These are phyloP conservation scores for Cryptocephalus primarius DNA, from an alignment of 2,888 invertebrate genomes.

Conservation along the genomic window DNA sequence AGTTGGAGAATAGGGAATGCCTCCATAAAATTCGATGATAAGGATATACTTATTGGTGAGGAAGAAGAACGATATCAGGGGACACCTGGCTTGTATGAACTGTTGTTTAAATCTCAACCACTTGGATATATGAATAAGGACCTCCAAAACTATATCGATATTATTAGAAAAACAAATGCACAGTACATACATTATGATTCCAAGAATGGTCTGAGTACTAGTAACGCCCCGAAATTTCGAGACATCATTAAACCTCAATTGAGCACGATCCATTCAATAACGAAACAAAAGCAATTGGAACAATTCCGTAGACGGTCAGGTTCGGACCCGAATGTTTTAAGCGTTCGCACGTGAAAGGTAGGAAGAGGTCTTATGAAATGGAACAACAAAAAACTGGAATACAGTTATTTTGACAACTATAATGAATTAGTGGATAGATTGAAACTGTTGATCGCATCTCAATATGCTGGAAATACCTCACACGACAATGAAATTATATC, in stretches of 20 bases:
- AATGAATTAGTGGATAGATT: conserved; percentile 23
- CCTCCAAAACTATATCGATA: conserved; percentile 4
- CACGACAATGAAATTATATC: conserved; percentile 27
- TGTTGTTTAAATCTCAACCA: conserved; percentile 3
- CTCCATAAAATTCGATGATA: neutral
- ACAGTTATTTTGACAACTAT: conserved; percentile 11
- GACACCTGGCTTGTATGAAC: conserved; percentile 3
- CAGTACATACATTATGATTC: no score
- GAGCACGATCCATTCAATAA: no score
- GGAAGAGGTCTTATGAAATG: neutral
- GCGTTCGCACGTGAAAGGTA: no score
- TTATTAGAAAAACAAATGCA: neutral
- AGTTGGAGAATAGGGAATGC: neutral
- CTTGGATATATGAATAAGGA: neutral
- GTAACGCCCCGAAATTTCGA: no score
- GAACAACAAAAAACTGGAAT: conserved; percentile 5
- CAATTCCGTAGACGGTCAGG: no score
- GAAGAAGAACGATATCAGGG: conserved; percentile 1
- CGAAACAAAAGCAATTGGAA: no score
- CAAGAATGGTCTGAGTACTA: no score
- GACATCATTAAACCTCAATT: no score
- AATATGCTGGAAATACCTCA: conserved; percentile 17
- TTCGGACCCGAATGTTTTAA: no score
- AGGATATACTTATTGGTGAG: neutral
- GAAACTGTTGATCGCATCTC: conserved; percentile 11